Percentiles rank a stretch among this genome's conserved stretches.
These are phyloP conservation scores for Amphiduros pacificus DNA, from an alignment of 2,888 invertebrate genomes.

Conservation along the genomic window DNA sequence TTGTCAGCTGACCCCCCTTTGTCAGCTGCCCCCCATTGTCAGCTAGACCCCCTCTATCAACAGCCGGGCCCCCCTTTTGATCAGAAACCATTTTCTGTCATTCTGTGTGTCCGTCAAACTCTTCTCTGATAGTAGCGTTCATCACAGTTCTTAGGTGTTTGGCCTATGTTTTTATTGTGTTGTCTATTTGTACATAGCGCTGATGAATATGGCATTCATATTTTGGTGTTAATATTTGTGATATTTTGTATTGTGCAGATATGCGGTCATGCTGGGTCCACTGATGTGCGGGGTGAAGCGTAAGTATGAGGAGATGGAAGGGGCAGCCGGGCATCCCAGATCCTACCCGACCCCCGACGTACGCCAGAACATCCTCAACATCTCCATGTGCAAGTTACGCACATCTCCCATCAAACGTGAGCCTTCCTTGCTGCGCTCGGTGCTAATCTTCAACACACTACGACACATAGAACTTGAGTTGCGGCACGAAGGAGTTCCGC, in stretches of 20 bases:
- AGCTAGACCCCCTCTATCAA: too few species aligned
- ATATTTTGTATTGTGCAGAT: slow-evolving; percentile 5
- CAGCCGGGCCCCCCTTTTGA: too few species aligned
- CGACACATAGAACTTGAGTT: slow-evolving; percentile 83
- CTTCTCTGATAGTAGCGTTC: too few species aligned
- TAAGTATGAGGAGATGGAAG: slow-evolving; percentile 15
- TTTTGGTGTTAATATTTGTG: too few species aligned
- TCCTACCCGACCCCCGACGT: slow-evolving; percentile 44
- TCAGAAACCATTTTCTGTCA: too few species aligned
- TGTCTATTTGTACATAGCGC: too few species aligned
- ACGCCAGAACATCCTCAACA: slow-evolving; percentile 84
- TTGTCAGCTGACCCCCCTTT: too few species aligned
- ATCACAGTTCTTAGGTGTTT: too few species aligned
- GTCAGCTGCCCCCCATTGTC: too few species aligned
- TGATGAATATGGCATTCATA: too few species aligned
- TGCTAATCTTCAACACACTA: slow-evolving; percentile 89
- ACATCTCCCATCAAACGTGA: slow-evolving; percentile 64
- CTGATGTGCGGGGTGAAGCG: slow-evolving; percentile 10
- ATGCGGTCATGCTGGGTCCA: slow-evolving; percentile 12
- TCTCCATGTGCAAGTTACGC: slow-evolving; percentile 86
- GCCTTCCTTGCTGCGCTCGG: slow-evolving; percentile 84
- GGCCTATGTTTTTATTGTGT: too few species aligned
- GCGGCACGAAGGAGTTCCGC: slow-evolving; percentile 60
- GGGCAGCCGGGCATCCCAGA: not conserved
- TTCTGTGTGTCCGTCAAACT: too few species aligned